Evolutionary conservation across 2,113 vertebrate genomes (phyloP).

Genomic region (Podarcis raffonei): DNA sequence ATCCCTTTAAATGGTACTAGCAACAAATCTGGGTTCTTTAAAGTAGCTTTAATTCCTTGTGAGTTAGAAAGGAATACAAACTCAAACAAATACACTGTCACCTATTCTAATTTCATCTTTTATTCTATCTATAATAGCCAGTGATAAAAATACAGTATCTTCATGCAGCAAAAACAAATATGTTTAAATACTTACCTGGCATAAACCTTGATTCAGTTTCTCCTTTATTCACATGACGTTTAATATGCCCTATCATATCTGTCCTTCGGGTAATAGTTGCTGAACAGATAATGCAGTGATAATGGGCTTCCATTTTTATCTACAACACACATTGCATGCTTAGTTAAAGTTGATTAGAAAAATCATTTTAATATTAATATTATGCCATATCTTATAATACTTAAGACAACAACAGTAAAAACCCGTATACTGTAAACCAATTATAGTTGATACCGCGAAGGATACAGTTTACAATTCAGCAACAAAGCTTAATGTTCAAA

Average conservation of each 20-base stretch:
- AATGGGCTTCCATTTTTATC: slow-evolving; percentile 89
- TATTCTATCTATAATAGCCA: background rate
- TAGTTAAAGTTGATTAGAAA: slow-evolving; percentile 2
- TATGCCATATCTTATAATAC: background rate
- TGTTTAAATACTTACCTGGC: slow-evolving; percentile 62
- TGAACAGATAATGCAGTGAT: slow-evolving; percentile 95
- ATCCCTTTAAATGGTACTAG: background rate
- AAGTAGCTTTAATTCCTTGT: background rate
- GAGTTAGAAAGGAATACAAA: background rate
- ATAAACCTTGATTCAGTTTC: slow-evolving; percentile 89
- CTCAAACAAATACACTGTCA: background rate
- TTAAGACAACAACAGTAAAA: background rate
- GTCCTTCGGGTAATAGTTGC: slow-evolving; percentile 90
- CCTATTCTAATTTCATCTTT: background rate
- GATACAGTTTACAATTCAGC: background rate
- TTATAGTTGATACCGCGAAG: background rate
- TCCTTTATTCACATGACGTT: slow-evolving; percentile 92
- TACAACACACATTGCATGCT: slow-evolving; percentile 48
- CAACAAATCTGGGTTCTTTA: background rate
- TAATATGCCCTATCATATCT: slow-evolving; percentile 95
- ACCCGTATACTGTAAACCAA: background rate
- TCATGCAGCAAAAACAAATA: background rate
- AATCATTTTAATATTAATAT: background rate
- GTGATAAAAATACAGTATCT: background rate
- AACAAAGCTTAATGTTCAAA: background rate